A percentile compares a stretch with the other conserved stretches of the same genome.
phyloP scores from a whole-genome alignment of 2,113 vertebrate genomes.

The Thalassoma bifasciatum region DNA sequence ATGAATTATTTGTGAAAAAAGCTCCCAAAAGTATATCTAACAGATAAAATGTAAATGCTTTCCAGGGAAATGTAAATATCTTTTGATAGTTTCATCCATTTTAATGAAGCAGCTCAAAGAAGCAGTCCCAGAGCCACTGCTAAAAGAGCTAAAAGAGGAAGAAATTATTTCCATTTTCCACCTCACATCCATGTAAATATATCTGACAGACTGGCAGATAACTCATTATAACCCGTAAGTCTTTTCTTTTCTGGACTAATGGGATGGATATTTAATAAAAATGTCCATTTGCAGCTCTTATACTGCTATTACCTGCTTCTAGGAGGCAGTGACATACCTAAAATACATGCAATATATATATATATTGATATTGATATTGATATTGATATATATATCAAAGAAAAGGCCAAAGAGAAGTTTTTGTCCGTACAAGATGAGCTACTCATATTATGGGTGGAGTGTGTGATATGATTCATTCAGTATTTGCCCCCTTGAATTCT shows the following conservation, averaged over 20 bases:
- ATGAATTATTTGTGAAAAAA: neutral
- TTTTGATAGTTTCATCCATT: neutral
- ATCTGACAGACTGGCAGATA: constrained; percentile 14
- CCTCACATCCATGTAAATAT: constrained; percentile 5
- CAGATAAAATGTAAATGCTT: neutral
- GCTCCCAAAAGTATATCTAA: neutral
- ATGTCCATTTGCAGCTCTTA: constrained; percentile 13
- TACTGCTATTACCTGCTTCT: constrained; percentile 24
- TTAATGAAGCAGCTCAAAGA: constrained; percentile 5
- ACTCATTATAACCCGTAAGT: constrained; percentile 45
- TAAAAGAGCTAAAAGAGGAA: constrained; percentile 10
- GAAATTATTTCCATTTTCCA: neutral
- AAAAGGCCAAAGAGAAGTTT: too few relatives aligned
- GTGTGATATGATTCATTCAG: too few relatives aligned
- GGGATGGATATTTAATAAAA: constrained; percentile 29
- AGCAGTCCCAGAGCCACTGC: neutral
- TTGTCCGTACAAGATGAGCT: too few relatives aligned
- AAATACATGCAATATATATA: neutral
- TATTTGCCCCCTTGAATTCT: too few relatives aligned
- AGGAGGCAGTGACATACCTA: constrained; percentile 11
- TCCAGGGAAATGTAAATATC: neutral
- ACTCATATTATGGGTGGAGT: too few relatives aligned
- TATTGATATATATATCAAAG: too few relatives aligned
- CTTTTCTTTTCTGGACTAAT: constrained; percentile 25
- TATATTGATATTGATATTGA: too few relatives aligned